Base-by-base conservation (phyloP, 2,797 vertebrate genomes). In the Fistularia tabacaria region DNA sequence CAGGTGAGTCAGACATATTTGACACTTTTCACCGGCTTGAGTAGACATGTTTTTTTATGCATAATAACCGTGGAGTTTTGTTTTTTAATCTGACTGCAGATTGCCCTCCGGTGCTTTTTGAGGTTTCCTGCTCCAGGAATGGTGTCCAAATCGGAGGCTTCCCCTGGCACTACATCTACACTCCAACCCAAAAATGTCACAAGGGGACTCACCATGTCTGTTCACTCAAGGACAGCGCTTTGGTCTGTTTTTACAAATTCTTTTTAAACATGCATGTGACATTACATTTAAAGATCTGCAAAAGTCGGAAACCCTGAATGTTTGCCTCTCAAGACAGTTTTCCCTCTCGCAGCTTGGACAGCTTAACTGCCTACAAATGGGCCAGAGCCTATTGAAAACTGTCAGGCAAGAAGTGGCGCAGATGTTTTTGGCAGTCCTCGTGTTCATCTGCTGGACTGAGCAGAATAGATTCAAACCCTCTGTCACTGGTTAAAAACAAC, bases 81-180 rank as follows among this genome's bases (percentile, higher is more conserved):
- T 25, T 11, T 60, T 15, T 12, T 36, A 12, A 1, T 46, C 6
- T 36, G 38, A 2, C 42, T 71, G 45, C 88, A 99, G 97, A 94
- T 72, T 85, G 78, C 1, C 95, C 91, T 51, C 92, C 93, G 11
- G 83, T 94, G 64, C 89, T 99, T 67, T 98, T 99, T 76, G 94
- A 98, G 81, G 92, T 95, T 58, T 90, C 92, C 44, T 95, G 93
- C 57, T 90, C 93, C 73, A 91, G 93, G 69, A 94, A 92, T 43
- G 91, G 92, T 48, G 90, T 99, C 77, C 94, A 97, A 84, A 93
- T 99, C 41, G 97, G 97, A 83, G 95, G 96, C 62, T 91, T 92
- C 72, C 97, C 97, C 10, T 99, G 95, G 95, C 95, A 99, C 85
- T 98, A 93, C 77, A 98, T 99, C 83, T 92, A 94, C 81, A 98